Evolutionary conservation across 1,140 invertebrate species (phyloP), one percentile per base, ranked within the genome.

Genomic region (Neoseiulus cucumeris): DNA sequence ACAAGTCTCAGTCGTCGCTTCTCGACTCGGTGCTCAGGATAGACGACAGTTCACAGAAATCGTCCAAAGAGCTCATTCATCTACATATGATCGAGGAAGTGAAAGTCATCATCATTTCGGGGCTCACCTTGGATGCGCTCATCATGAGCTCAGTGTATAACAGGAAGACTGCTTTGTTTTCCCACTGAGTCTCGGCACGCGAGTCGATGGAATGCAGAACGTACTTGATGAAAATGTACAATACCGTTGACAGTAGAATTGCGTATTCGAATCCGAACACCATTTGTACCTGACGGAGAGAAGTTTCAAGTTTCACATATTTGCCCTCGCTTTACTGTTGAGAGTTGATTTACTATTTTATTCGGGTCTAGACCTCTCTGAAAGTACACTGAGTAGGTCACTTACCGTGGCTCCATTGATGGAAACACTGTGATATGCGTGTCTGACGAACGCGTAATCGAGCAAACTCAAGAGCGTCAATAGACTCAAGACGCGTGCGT

Each of bases 81-180:
- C 33, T 4, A 39, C n/a, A 39, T 39, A 4, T 39, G 33, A 39
- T 4, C 33, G 33, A 39, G 4, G 33, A n/a, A 39, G 33, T 9
- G 33, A 9, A 4, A 9, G 33, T 9, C 9, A 4, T 39, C 33
- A 6, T 9, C 33, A 9, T 9, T 39, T 39, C 4, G 33, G 9
- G 9, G 33, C 33, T 39, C 33, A 51, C 44, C 44, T 45, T 51
- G 14, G 44, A 59, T 25, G 51, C 25, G 51, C 94, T 93, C 78
- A 98, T 91, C 20, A 95, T 81, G 47, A 99, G 80, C 79, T 99
- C 96, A 17, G 92, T 91, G 72, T 98, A 97, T 0, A 99, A 79
- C 17, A 99, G 76, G 73, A 92, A 97, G 1, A 98, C 92, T 14
- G 94, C 93, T 77, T 99, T 99, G 75, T 92, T 95, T 74, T 99